phyloP scores from a whole-genome alignment of 1,140 invertebrate genomes.

The Matsumurasca onukii region DNA sequence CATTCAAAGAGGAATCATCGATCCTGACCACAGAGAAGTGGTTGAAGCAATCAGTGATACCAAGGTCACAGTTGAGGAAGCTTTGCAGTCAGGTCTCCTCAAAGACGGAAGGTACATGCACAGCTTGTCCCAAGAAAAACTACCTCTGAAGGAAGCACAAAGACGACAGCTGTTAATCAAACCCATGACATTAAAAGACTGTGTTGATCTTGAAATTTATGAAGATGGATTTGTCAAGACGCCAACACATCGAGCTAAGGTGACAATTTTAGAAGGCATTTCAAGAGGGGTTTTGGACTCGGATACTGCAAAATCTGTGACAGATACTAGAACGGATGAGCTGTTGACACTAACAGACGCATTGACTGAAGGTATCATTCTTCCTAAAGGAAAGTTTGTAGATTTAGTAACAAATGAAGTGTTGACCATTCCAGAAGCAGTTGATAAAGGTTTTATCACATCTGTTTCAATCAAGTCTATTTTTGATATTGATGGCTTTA shows the following conservation, averaged over 20 bases:
- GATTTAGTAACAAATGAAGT: slow-evolving; percentile 70
- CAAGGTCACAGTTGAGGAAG: slow-evolving; percentile 79
- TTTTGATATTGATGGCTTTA: slow-evolving; percentile 90
- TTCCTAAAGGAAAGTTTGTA: slow-evolving; percentile 68
- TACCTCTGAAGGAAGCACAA: slow-evolving; percentile 78
- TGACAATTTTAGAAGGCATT: slow-evolving; percentile 82
- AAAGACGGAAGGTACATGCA: slow-evolving; percentile 80
- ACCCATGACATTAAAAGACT: slow-evolving; percentile 88
- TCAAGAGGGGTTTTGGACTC: slow-evolving; percentile 82
- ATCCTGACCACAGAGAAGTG: slow-evolving; percentile 73
- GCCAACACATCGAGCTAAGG: slow-evolving; percentile 68
- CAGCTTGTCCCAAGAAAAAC: slow-evolving; percentile 66
- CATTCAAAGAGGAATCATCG: slow-evolving; percentile 71
- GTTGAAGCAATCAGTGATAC: slow-evolving; percentile 74
- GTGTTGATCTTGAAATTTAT: slow-evolving; percentile 77
- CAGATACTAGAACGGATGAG: slow-evolving; percentile 74
- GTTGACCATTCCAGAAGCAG: slow-evolving; percentile 71
- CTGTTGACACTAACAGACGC: slow-evolving; percentile 83
- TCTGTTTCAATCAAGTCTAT: slow-evolving; percentile 85
- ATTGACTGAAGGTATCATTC: slow-evolving; percentile 73
- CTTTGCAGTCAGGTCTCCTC: slow-evolving; percentile 73
- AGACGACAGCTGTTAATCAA: slow-evolving; percentile 77
- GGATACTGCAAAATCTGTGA: slow-evolving; percentile 77
- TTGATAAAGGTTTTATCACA: slow-evolving; percentile 83
- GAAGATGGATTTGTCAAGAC: slow-evolving; percentile 76